Base-by-base conservation (phyloP, 1,140 invertebrate species). In the Polypedilum vanderplanki region DNA sequence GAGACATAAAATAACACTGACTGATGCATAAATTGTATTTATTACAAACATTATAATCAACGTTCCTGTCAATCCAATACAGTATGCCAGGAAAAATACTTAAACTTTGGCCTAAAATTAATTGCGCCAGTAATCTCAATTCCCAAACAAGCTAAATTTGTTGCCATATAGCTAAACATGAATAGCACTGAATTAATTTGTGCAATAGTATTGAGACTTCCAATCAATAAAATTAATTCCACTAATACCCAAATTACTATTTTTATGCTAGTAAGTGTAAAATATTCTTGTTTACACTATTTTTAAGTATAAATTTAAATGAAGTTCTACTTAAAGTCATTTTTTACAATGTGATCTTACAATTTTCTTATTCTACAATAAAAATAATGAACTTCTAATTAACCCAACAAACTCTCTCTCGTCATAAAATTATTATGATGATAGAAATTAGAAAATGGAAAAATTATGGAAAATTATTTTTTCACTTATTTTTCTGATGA, bases 181-280 rank as follows among this genome's bases (percentile, higher is more conserved):
- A 99, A 99, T 33, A 99, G 88, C 67, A 99, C 96, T 0, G 97
- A 98, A 78, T 98, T 97, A 40, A 98, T 90, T 81, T 98, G 96
- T 12, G 98, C 98, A 78, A 99, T 99, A 20, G 90, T 87, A 80
- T 99, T 99, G 40, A 99, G 86, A 0, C 95, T 96, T 41, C 95
- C 97, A 75, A 98, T 92, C 75, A 98, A 85, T 75, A 99, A 86
- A 76, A 98, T 96, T 17, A 93, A 78, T 87, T 99, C 93, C 1
- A 98, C 96, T 9, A 97, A 83, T 24, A 90, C 76, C 91, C 94
- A 98, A 12, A n/a, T n/a, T n/a, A n/a, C n/a, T n/a, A n/a, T n/a
- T n/a, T n/a, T n/a, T n/a, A n/a, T n/a, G n/a, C n/a, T n/a, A n/a
- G n/a, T n/a, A n/a, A n/a, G n/a, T n/a, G n/a, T n/a, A n/a, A n/a